phyloP scores from a whole-genome alignment of 2,113 vertebrate genomes.

The Synodontis membranacea region DNA sequence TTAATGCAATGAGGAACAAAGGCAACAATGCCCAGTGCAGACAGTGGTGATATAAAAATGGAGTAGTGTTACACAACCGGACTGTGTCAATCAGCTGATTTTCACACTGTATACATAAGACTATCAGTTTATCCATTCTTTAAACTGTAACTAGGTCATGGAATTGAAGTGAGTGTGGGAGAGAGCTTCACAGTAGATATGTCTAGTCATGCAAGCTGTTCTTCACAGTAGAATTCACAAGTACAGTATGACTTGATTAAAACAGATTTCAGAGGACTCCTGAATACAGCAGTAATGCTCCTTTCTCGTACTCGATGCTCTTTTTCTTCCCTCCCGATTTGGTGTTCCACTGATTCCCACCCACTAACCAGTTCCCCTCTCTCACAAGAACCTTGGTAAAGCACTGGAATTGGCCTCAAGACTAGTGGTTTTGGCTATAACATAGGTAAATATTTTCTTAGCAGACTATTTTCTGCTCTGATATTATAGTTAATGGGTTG shows the following conservation, averaged over 20 bases:
- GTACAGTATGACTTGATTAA: background rate
- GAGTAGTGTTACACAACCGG: background rate
- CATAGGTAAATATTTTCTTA: background rate
- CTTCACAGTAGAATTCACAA: background rate
- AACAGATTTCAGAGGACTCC: background rate
- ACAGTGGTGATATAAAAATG: background rate
- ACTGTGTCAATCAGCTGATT: background rate
- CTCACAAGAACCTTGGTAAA: background rate
- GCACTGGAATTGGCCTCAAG: background rate
- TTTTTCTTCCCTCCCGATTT: background rate
- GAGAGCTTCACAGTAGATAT: background rate
- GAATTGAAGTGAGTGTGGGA: background rate
- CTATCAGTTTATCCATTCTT: background rate
- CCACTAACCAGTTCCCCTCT: background rate
- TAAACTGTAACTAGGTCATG: constrained; percentile 3
- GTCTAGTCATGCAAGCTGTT: background rate
- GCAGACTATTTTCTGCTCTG: background rate
- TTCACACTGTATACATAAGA: background rate
- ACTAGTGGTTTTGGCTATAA: background rate
- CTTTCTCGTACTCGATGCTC: no score
- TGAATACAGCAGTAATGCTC: background rate
- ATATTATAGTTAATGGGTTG: background rate
- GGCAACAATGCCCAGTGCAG: background rate
- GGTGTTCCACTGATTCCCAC: background rate
- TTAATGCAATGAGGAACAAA: background rate